A percentile compares a stretch with the other conserved stretches of the same genome.
phyloP scores from a whole-genome alignment of 2,113 vertebrate species.

The Crotalus tigris region DNA sequence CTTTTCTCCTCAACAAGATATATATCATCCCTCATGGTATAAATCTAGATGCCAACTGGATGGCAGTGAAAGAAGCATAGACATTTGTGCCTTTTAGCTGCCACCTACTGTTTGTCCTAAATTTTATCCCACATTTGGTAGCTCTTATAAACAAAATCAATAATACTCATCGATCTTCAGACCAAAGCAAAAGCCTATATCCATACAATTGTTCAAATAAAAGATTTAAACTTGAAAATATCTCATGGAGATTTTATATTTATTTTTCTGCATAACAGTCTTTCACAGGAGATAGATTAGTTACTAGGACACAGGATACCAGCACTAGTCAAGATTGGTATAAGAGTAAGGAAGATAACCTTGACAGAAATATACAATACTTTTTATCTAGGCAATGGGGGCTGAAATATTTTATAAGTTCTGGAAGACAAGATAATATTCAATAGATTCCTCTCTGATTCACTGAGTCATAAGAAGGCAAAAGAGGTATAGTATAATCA shows the following conservation, averaged over 20 bases:
- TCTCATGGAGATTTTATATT: not conserved
- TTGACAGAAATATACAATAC: not conserved
- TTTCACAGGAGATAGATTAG: not conserved
- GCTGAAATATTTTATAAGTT: not conserved
- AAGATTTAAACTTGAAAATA: not conserved
- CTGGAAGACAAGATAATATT: not conserved
- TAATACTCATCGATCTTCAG: not conserved
- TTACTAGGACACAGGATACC: not conserved
- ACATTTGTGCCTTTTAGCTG: not conserved
- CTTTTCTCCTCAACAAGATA: not conserved
- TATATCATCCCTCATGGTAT: not conserved
- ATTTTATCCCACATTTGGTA: not conserved
- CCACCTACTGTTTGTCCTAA: not conserved
- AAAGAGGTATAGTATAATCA: not conserved
- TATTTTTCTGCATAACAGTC: not conserved
- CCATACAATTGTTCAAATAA: not conserved
- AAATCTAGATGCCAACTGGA: not conserved
- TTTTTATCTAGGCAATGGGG: not conserved
- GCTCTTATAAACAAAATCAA: not conserved
- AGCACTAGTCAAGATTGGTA: not conserved
- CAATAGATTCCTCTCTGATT: not conserved
- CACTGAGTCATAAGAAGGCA: not conserved
- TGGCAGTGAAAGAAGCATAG: not conserved
- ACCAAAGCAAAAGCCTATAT: not conserved
- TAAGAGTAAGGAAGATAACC: not conserved